Base-by-base conservation (phyloP, 1,140 invertebrate species). In the Coelopa frigida region DNA sequence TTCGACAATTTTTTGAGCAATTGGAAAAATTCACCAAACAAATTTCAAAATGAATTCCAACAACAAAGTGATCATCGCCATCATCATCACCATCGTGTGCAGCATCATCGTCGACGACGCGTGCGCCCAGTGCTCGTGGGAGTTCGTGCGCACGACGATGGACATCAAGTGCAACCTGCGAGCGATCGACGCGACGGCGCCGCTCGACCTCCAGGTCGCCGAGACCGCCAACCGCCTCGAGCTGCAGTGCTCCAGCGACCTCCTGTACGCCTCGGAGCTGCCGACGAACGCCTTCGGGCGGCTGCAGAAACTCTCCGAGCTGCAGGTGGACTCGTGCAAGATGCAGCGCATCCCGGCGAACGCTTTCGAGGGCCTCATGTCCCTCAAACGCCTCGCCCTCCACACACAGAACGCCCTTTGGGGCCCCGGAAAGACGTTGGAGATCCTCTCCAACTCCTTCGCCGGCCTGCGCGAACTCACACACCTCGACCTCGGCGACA, bases 281-380 rank as follows among this genome's bases (percentile, higher is more conserved):
- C 70, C 74, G 17, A 75, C 76, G 2, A 77, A 81, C 44, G 75
- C 75, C 50, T 85, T 88, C 72, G 73, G 77, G 22, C 77, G 78
- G 40, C 71, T 88, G 32, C 76, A 77, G 56, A 80, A 83, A 42
- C 68, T 89, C 8, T 75, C 81, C 46, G 80, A 85, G 56, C 72
- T 89, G 22, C 69, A 72, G 26, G 72, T 89, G 44, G 76, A 81
- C 46, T 76, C 78, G 38, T 89, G 87, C 70, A 87, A 87, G 61
- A 73, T 88, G 35, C 68, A 84, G 8, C 75, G 80, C 12, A 68
- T 89, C 37, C 81, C 83, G 0, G 73, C 78, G 8, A 79, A 78
- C 24, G 78, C 81, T 5, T 85, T 89, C 57, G 77, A 81, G 48
- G 83, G 83, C 3, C 68, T 88, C 1, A 64, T 73, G 31, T 79